Base-by-base conservation (phyloP, 2,888 invertebrate species). In the Cistogaster globosa region DNA sequence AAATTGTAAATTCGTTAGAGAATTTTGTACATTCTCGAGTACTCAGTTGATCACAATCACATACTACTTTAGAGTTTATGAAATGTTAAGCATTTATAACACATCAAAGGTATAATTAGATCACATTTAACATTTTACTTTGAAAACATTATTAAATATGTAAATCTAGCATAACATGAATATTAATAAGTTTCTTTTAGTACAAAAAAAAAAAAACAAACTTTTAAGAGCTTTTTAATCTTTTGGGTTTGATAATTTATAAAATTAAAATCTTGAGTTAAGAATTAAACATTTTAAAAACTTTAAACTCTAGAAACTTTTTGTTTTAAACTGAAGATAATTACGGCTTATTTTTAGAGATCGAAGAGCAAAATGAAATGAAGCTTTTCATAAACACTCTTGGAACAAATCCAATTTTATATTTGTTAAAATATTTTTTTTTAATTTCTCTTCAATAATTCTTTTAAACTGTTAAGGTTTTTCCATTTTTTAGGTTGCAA, bases 41-140 rank as follows among this genome's bases (percentile, higher is more conserved):
- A 16, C 7, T 26, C 22, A 53, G 11, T 55, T 78, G 38, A 69
- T 60, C 60, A 53, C 20, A 38, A 69, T 60, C 60, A 53, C 20
- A 38, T 36, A 51, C 58, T 45, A 38, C 51, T 65, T 57, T 1
- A 42, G 38, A 57, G 42, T 45, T 55, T 76, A 77, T 71, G 82
- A 77, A 82, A 83, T 83, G 65, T 77, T 82, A 77, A 77, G 53
- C 71, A 77, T 65, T 60, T 71, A 20, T 55, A 53, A 72, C 71
- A 83, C 77, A 82, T 78, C 74, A 78, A 82, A 81, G 63, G 62
- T 68, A 85, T 85, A 81, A 85, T 85, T 85, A 81, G 81, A 85
- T 85, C 62, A 78, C 74, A 81, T 85, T 81, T 77, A 81, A 74
- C 77, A 81, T 84, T 81, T 84, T 77, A 77, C 74, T 81, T 81